A percentile compares a stretch with the other conserved stretches of the same genome.
Evolutionary conservation across 2,797 vertebrate species (phyloP).

Genomic region (Limnodromus scolopaceus): DNA sequence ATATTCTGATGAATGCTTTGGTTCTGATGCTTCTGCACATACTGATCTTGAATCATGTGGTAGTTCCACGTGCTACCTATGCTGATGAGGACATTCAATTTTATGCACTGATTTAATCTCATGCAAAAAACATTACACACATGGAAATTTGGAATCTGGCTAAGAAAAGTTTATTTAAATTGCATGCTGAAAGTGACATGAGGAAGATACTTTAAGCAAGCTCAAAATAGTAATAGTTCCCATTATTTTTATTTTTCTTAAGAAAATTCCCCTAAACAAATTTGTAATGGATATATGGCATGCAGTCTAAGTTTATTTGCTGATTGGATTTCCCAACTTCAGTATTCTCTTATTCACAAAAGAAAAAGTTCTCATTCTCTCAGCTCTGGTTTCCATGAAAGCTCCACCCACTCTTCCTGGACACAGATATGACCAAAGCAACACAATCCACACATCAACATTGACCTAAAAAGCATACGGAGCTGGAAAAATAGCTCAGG

Average conservation of each 20-base stretch:
- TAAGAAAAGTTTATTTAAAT: background rate
- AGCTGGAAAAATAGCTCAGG: background rate
- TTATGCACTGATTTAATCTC: background rate
- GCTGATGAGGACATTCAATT: background rate
- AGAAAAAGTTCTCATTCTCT: background rate
- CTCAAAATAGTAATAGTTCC: background rate
- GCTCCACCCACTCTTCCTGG: background rate
- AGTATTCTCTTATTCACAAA: background rate
- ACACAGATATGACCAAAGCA: background rate
- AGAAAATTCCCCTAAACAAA: background rate
- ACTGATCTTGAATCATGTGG: background rate
- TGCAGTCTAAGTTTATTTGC: background rate
- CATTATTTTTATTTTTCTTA: background rate
- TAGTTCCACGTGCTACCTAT: background rate
- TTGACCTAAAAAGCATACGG: rapidly evolving
- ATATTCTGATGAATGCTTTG: background rate
- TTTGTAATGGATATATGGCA: background rate
- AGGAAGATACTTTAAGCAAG: background rate
- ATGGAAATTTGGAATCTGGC: background rate
- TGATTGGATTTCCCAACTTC: background rate
- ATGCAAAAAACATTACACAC: background rate
- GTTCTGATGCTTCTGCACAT: background rate
- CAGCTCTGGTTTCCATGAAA: background rate
- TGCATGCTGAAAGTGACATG: background rate
- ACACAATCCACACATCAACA: background rate